Percentiles rank a stretch among this genome's conserved stretches.
phyloP scores from a whole-genome alignment of 1,140 invertebrate genomes.

The Formica selysi region DNA sequence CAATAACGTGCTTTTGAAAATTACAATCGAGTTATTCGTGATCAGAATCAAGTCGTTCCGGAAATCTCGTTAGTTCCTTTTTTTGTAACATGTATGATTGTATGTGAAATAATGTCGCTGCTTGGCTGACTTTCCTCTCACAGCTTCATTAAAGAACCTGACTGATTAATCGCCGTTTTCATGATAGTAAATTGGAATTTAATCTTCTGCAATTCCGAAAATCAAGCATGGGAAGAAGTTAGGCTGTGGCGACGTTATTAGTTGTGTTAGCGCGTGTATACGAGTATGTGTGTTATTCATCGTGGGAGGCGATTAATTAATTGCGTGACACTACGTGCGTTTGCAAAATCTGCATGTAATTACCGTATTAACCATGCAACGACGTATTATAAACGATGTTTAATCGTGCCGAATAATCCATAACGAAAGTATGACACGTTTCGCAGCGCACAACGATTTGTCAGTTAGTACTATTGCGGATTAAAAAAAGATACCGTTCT shows the following conservation, averaged over 20 bases:
- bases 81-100: constrained; percentile 19
- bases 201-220: constrained; percentile 1
- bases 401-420: constrained; percentile 56
- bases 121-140: background rate
- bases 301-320: constrained; percentile 20
- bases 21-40: background rate
- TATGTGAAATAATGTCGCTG: constrained; percentile 6
- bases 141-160: background rate
- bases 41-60: constrained; percentile 38
- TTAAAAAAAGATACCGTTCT: background rate
- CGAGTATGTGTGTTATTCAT: background rate
- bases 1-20: background rate
- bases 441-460: constrained; percentile 12
- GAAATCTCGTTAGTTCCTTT: constrained; percentile 68
- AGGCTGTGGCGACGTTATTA: constrained; percentile 9
- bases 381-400: constrained; percentile 54
- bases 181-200: background rate
- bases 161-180: background rate
- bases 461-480: background rate
- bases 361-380: constrained; percentile 70
- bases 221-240: background rate
- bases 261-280: background rate
- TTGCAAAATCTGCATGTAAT: constrained; percentile 66
- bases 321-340: constrained; percentile 51
- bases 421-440: constrained; percentile 5